Conservation (phyloP, 2,888 invertebrate species). For the Latrodectus elegans region DNA sequence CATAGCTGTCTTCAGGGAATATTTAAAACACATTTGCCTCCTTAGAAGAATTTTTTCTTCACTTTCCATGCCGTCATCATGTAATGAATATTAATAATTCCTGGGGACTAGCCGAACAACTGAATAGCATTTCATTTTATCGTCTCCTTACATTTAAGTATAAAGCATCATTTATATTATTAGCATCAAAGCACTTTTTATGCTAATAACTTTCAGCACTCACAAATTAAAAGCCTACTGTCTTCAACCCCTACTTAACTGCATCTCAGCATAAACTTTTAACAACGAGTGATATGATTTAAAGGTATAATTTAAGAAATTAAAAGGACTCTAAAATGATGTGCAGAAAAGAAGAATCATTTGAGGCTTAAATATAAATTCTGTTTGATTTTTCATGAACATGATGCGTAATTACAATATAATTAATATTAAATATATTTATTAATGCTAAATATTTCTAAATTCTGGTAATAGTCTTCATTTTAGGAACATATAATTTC, state of each 20-base stretch:
- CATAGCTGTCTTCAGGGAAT: constrained; percentile 32
- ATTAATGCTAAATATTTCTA: too few species aligned
- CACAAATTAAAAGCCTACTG: background rate
- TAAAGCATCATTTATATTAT: background rate
- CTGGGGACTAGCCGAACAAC: constrained; percentile 6
- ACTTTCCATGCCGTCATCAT: background rate
- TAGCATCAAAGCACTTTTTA: background rate
- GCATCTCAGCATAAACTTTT: too few species aligned
- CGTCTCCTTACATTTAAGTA: background rate
- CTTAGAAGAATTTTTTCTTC: constrained; percentile 12
- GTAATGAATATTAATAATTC: constrained; percentile 49
- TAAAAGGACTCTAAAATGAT: too few species aligned
- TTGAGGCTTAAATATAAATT: too few species aligned
- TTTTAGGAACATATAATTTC: too few species aligned
- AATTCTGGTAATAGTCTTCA: too few species aligned
- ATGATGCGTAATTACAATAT: too few species aligned
- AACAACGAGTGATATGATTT: too few species aligned
- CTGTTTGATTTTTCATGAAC: too few species aligned
- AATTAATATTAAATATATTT: too few species aligned
- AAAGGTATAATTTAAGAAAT: too few species aligned
- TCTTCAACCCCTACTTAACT: background rate
- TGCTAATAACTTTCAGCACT: background rate
- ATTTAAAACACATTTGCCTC: constrained; percentile 38
- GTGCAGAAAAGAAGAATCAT: too few species aligned
- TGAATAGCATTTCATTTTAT: constrained; percentile 20